Percentiles rank a stretch among this genome's conserved stretches.
Evolutionary conservation across 2,888 invertebrate genomes (phyloP).

Genomic region (Eristalis arbustorum): DNA sequence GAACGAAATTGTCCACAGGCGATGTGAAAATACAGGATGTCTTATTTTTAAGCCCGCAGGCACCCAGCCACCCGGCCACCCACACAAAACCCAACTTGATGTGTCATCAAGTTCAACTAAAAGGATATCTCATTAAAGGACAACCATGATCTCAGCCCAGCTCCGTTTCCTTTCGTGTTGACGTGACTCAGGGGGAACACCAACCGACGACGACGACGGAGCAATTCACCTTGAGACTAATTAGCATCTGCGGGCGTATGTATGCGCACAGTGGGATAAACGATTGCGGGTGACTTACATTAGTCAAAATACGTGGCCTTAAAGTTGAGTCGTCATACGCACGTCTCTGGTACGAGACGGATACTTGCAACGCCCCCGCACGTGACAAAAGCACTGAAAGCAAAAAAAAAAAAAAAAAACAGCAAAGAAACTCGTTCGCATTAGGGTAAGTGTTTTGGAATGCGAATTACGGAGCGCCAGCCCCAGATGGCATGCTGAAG

Average conservation of each 20-base stretch:
- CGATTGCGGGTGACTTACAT: slow-evolving; percentile 30
- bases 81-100: neutral
- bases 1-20: neutral
- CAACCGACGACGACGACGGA: neutral
- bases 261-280: neutral
- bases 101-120: neutral
- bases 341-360: neutral
- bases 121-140: neutral
- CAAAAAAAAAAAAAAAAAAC: neutral
- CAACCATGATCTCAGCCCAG: neutral
- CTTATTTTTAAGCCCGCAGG: neutral
- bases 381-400: neutral
- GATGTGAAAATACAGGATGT: neutral
- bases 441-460: slow-evolving; percentile 26
- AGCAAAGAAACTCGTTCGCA: neutral
- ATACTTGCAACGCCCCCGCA: neutral
- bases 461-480: neutral
- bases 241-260: neutral
- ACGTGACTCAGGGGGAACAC: no score
- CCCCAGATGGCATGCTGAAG: neutral
- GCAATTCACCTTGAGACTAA: neutral
- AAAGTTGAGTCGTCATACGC: slow-evolving; percentile 11
- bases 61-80: neutral
- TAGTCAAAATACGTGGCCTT: slow-evolving; percentile 12
- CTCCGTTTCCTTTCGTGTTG: neutral